Base-by-base conservation (phyloP, 2,113 vertebrate species). In the Colinus virginianus region DNA sequence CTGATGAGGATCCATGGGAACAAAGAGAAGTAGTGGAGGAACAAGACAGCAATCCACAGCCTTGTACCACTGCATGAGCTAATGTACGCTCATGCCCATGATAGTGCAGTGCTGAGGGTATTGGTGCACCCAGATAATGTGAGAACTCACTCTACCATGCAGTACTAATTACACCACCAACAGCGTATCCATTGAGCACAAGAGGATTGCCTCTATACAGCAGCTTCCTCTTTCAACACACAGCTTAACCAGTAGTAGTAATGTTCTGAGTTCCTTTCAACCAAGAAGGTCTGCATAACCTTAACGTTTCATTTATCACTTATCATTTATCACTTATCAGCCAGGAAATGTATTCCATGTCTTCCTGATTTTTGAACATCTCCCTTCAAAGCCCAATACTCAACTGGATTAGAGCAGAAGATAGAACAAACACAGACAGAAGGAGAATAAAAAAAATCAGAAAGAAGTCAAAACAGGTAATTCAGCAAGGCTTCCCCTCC, bases 41-140 rank as follows among this genome's bases (percentile, higher is more conserved):
- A n/a, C 15, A 88, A 77, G 36, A 1, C 59, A 48, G 1, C 63
- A 36, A 18, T 26, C 25, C 28, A 51, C 62, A 72, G 34, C 26
- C 45, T 55, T 68, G 46, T 23, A 61, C 0, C 9, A 8, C 18
- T 56, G 2, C 1, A 0, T 7, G 15, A 87, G 56, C 45, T 32
- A 76, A 11, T 38, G 17, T 14, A 48, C 18, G 18, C 16, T 30
- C 38, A 15, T 2, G 22, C 21, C 32, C 45, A 68, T 1, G 0
- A 2, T 18, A 42, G 18, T 22, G 12, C 43, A 38, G 38, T 43
- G 43, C 58, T 43, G 34, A 66, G 26, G 40, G 30, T 71, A 75
- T 13, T 10, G 61, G 75, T 58, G 46, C 43, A 69, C 42, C 1
- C 2, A 1, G 30, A 3, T 36, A 77, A 72, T 0, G 0, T 36